Base-by-base conservation (phyloP, 2,888 invertebrate species). In the Phengaris alcon region DNA sequence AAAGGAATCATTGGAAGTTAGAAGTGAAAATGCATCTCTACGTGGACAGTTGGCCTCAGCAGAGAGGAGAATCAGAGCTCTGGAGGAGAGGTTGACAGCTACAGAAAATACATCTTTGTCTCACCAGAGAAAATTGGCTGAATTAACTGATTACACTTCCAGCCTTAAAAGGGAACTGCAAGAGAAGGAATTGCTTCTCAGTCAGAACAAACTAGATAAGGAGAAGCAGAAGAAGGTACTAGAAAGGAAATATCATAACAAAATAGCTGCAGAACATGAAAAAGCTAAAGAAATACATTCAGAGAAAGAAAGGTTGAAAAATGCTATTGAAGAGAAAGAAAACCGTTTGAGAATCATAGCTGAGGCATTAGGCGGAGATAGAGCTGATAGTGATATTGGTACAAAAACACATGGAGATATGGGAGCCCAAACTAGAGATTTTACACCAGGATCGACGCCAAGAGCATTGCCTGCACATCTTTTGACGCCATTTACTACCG, bases 201-300 rank as follows among this genome's bases (percentile, higher is more conserved):
- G 93, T 75, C 95, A 95, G 81, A 95, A 95, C 77, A 94, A 95
- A 80, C 85, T 95, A 3, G 96, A 96, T 76, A 95, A 95, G 80
- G 95, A 95, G 80, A 95, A 95, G 77, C 95, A 95, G 78, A 96
- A 95, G 83, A 91, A 93, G 77, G 82, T 90, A 77, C 82, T 93
- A n/a, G 93, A 93, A 84, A 93, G 95, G 70, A 95, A 95, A 85
- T 94, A 94, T 79, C 94, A 94, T 77, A 90, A 95, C 10, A 95
- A 95, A 82, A 94, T 97, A 48, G 96, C 95, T 0, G 94, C 94
- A 0, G 96, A 97, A 85, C 96, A 96, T 77, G 97, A 97, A 79
- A 97, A 96, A 84, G 95, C 95, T 35, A 95, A 95, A 73, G 97
- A 97, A 86, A 91, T 96, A 22, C 84, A 88, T 55, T 81, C 81